Conservation (phyloP, 1,140 invertebrate species). For the Drosophila prosaltans region DNA sequence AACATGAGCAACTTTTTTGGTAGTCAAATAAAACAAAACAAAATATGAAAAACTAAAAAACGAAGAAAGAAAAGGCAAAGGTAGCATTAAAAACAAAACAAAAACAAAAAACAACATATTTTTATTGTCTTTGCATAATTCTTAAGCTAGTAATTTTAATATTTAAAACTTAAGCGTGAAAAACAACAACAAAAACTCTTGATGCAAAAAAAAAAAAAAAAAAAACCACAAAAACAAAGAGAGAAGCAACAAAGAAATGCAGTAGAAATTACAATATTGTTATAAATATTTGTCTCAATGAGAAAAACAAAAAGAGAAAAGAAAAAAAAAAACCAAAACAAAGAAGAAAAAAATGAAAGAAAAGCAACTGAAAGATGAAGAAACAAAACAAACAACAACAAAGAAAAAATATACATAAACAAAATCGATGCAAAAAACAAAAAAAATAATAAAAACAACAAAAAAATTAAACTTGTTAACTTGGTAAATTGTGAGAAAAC, state of each 20-base stretch:
- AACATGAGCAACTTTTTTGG: constrained; percentile 43
- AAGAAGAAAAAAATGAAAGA: constrained; percentile 22
- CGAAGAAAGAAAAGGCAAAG: constrained; percentile 19
- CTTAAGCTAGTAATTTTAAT: constrained; percentile 80
- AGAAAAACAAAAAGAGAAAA: constrained; percentile 50
- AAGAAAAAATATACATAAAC: constrained; percentile 63
- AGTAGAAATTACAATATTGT: constrained; percentile 78
- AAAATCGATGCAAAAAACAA: constrained; percentile 42
- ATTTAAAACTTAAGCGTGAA: constrained; percentile 71
- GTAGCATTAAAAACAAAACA: constrained; percentile 59
- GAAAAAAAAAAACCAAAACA: constrained; percentile 35
- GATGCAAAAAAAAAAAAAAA: constrained; percentile 15
- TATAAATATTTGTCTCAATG: constrained; percentile 81
- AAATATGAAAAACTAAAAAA: constrained; percentile 21
- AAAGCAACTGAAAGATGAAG: constrained; percentile 36
- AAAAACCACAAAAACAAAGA: constrained; percentile 42
- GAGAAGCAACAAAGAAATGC: constrained; percentile 29
- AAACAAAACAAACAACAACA: constrained; percentile 54
- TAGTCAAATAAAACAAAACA: constrained; percentile 23
- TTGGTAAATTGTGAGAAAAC: not conserved
- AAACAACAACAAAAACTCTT: constrained; percentile 38
- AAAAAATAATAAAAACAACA: constrained; percentile 47
- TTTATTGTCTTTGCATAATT: constrained; percentile 82
- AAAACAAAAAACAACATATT: constrained; percentile 61
- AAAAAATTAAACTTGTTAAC: constrained; percentile 17